phyloP scores from a whole-genome alignment of 2,888 invertebrate species.

The Torymus aiolomorphi region DNA sequence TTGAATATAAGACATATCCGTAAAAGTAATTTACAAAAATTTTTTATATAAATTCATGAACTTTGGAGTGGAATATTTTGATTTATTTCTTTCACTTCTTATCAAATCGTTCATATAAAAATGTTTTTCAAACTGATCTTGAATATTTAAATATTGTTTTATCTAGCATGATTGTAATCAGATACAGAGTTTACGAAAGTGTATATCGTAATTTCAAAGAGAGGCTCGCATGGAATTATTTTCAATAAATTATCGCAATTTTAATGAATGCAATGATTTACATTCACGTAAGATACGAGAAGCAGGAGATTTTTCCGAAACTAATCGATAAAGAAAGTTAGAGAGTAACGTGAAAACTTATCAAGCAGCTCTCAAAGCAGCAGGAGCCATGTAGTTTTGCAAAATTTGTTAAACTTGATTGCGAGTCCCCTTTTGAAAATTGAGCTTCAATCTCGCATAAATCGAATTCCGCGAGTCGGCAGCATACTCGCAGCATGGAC shows the following conservation, averaged over 20 bases:
- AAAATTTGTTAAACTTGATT: neutral
- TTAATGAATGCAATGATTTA: no score
- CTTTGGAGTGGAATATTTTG: conserved; percentile 16
- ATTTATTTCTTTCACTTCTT: conserved; percentile 3
- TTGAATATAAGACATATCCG: neutral
- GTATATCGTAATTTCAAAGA: no score
- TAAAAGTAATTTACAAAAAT: neutral
- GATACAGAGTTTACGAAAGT: no score
- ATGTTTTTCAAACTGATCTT: neutral
- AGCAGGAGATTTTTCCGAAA: no score
- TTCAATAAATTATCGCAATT: no score
- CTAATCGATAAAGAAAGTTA: no score
- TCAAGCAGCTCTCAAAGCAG: no score
- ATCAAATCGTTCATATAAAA: neutral
- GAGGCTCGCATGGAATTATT: no score
- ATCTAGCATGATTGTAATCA: no score
- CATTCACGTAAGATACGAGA: no score
- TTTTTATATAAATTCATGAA: neutral
- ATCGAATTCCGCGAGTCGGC: conserved; percentile 2
- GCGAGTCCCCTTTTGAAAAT: neutral
- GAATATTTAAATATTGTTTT: conserved; percentile 3
- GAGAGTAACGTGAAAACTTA: no score
- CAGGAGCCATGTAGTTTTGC: neutral
- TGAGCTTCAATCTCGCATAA: conserved; percentile 9
- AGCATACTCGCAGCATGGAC: neutral